Base-by-base conservation (phyloP, 2,888 invertebrate genomes). In the Eupithecia subfuscata region DNA sequence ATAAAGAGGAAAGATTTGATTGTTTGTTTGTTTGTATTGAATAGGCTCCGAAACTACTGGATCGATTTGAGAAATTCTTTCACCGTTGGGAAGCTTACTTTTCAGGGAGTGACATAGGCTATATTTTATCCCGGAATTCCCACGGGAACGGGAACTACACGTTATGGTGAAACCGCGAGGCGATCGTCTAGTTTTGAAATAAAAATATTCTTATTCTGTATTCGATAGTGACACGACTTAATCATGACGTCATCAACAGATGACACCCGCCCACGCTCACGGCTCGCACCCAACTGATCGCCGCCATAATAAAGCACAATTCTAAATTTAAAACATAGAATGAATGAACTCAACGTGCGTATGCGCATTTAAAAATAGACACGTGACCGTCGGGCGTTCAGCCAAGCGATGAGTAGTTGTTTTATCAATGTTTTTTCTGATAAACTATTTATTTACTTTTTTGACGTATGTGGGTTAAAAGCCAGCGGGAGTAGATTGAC, bases 261-360 rank as follows among this genome's bases (percentile, higher is more conserved):
- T 74, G 83, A 85, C 83, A 82, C 84, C 87, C 84, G 81, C 82
- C 78, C 85, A 81, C 88, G 83, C 87, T 86, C 84, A 86, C 88
- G 78, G 76, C 76, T 74, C 78, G 75, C 79, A 77, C 80, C 81
- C 81, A 81, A 84, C 82, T 84, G 84, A 82, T 79, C 80, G 63
- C 76, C 48, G 79, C 84, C 81, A 85, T 84, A 85, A 85, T 82
- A 86, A 73, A 85, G 83, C 84, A 84, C 81, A 83, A 80, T 87
- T 90, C 91, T 90, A 90, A 86, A 87, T 89, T 86, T 90, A 89
- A 88, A 87, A 80, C 69, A 75, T 82, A 83, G 90, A 90, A 91
- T 93, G 92, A 93, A 93, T 93, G 92, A 93, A 93, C 92, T 91
- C 86, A 87, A 84, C 85, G 87, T 89, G 92, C 90, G 91, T 86